Evolutionary conservation across 2,113 vertebrate genomes (phyloP), one percentile per base, ranked within the genome.

Genomic region (Spermophilus dauricus): DNA sequence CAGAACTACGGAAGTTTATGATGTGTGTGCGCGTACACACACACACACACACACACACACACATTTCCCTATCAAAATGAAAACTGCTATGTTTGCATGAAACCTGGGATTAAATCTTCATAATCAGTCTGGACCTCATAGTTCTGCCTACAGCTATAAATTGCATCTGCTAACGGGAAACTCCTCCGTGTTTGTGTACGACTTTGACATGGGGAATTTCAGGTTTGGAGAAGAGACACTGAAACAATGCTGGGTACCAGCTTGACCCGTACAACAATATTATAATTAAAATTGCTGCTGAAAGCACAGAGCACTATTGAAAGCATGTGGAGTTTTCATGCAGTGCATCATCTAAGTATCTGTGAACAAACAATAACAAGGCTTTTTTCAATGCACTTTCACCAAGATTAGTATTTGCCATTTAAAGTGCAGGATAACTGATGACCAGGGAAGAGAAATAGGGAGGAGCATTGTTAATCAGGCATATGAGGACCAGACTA

Each of bases 331-430:
- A 92, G 77, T 93, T 96, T 56, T 89, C 96, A 98, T 63, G 67
- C 80, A 95, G 42, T 48, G 34, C 18, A 84, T 93, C 77, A 87
- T 80, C 8, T 34, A 26, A 98, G 98, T 77, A 97, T 96, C 84
- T 67, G 91, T 70, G 94, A 97, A 95, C 34, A 67, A 89, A 85
- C 93, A 89, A 82, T 88, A 96, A 88, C 32, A 92, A 89, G n/a
- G 92, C 28, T 63, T 96, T 96, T 97, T 93, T 53, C 82, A 81
- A 97, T 69, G 45, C 48, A 70, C 20, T 97, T 98, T 75, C 82
- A 89, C 34, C 24, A 94, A 93, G 53, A 89, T 63, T 3, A 94
- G 93, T 76, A 76, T 77, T 73, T 87, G 34, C 65, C 70, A 48
- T 94, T 97, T 82, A 85, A 95, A 76, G 96, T 37, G 37, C 42